Base-by-base conservation (phyloP, 2,888 invertebrate genomes). In the Drepanosiphum platanoidis region DNA sequence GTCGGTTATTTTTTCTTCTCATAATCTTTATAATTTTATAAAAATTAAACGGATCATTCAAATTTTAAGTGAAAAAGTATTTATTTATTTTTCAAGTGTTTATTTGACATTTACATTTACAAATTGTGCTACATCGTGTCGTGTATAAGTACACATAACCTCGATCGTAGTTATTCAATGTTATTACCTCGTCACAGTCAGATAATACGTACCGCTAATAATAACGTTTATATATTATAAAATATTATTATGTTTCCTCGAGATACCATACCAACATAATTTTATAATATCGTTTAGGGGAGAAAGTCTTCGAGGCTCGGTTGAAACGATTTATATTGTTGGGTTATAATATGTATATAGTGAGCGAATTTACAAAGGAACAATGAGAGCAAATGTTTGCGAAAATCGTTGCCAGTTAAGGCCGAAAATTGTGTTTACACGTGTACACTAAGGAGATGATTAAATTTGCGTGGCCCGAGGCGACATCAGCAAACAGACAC, bases 391-490 rank as follows among this genome's bases (percentile, higher is more conserved):
- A 81, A 81, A 83, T 83, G 83, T 83, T 83, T 83, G 83, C 83
- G 74, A 83, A 83, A 83, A 52, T 83, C 74, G 66, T 61, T 74
- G 61, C 74, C 74, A 71, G 82, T 64, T 30, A 75, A 66, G 75
- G 83, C 52, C 66, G 83, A 75, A 75, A 83, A 74, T 75, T 66
- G 83, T 83, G 83, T 83, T 83, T 83, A 66, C 83, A 75, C 64
- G 34, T 66, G 64, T 34, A 52, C 83, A 22, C 75, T 61, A 72
- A 83, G 61, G 75, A 83, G 66, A 74, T 83, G 83, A 83, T 83
- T 83, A 83, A 83, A 83, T 83, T 83, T 83, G 83, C 74, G 83
- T 83, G 42, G 83, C 83, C 75, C 22, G 83, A 75, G 75, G 83
- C 83, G 66, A 66, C 66, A 27, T 72, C 42, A 52, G 30, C 46